Evolutionary conservation across 2,888 invertebrate species (phyloP), one percentile per base, ranked within the genome.

Genomic region (Marronus borbonicus): DNA sequence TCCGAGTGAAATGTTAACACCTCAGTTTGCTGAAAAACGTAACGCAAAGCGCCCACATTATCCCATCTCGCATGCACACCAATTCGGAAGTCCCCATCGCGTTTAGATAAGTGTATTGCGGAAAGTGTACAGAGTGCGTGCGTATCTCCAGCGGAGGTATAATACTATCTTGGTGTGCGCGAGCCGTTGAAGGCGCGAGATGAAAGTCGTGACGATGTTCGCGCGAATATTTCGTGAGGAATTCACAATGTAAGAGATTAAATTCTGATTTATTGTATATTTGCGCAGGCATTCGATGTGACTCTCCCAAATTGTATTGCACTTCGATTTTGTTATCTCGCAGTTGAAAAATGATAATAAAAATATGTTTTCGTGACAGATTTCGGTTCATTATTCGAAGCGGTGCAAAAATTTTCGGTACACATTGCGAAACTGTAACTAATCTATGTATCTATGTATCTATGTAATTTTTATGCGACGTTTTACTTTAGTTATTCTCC

Each of bases 21-120:
- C 72, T 74, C 72, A 74, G 72, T 74, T 74, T 24, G 60, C 72
- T 74, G 72, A 74, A 74, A 74, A 74, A 74, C 60, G 24, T 44
- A 60, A 60, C 44, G 60, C 72, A 14, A 39, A 28, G 60, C 44
- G 72, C 44, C 62, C 72, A 44, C 44, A 60, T 14, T 50, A 49
- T 14, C 60, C 72, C 52, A 4, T 60, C 60, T 44, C 60, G 44
- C 50, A 20, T n/a, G 55, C 10, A 31, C 14, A 31, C 14, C 70
- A 24, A 68, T 31, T 49, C 36, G 10, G 12, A 20, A 31, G 31
- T 17, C 14, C 68, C n/a, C 31, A 14, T 36, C 70, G 52, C 2
- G 31, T 62, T 62, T 62, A 62, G 28, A 62, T 62, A 62, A 62
- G 62, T 62, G 62, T 31, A 31, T 55, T 20, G 55, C 55, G 55